Evolutionary conservation across 1,140 invertebrate genomes (phyloP).

Genomic region (Adoxophyes honmai): DNA sequence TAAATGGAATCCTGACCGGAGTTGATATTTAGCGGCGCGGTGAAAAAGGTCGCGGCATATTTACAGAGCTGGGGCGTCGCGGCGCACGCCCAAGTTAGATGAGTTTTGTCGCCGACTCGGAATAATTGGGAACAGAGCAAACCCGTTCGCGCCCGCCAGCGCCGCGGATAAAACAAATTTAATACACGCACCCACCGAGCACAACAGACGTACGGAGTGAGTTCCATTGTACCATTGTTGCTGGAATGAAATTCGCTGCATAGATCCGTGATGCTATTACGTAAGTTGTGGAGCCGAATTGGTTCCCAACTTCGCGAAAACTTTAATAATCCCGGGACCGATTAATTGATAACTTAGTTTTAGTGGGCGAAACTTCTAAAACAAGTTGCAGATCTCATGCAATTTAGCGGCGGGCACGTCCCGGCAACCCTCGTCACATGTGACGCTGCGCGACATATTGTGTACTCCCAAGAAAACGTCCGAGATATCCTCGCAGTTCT

Average conservation of each 20-base stretch:
- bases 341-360: too few relatives aligned
- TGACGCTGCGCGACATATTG: neutral
- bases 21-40: neutral
- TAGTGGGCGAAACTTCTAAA: too few relatives aligned
- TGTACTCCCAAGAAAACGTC: neutral
- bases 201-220: too few relatives aligned
- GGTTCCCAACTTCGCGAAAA: too few relatives aligned
- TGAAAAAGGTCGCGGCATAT: neutral
- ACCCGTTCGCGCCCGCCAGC: neutral
- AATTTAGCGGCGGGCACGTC: neutral
- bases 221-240: too few relatives aligned
- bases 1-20: conserved; percentile 5
- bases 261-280: too few relatives aligned
- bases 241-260: too few relatives aligned
- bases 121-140: conserved; percentile 3
- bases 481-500: neutral
- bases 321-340: too few relatives aligned
- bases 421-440: conserved; percentile 2
- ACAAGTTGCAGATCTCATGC: too few relatives aligned
- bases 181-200: too few relatives aligned
- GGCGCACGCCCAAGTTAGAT: conserved; percentile 9
- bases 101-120: conserved; percentile 6
- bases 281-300: too few relatives aligned
- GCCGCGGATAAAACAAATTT: too few relatives aligned
- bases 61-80: neutral